Percentiles rank a stretch among this genome's conserved stretches.
Conservation (phyloP, 2,797 vertebrate species). For the Phrynocephalus guinanensis region DNA sequence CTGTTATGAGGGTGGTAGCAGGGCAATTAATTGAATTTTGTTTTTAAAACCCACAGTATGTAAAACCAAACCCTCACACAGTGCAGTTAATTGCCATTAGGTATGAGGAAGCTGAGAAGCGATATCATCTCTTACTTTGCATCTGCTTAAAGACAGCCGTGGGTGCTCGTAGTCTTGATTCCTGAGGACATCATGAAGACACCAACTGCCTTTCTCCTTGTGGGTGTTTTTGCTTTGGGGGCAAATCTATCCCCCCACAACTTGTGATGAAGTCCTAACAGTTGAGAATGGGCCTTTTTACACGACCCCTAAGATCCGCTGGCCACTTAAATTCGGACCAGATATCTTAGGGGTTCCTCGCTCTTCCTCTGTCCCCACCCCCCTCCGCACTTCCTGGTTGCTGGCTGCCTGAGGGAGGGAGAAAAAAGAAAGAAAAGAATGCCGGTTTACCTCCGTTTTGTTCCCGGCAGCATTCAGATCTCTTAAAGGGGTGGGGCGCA, state of each 20-base stretch:
- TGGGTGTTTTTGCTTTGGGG: slow-evolving; percentile 4
- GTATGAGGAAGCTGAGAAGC: background rate
- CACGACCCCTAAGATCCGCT: no score
- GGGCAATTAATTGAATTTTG: background rate
- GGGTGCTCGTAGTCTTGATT: background rate
- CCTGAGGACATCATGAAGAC: background rate
- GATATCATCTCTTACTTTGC: background rate
- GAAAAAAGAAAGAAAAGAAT: no score
- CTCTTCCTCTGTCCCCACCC: no score
- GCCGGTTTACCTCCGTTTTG: no score
- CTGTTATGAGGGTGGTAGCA: background rate
- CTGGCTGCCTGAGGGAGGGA: no score
- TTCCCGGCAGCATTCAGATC: no score
- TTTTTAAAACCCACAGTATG: background rate
- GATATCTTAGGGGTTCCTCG: no score
- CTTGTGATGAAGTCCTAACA: background rate
- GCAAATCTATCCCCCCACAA: background rate
- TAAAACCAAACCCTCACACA: background rate
- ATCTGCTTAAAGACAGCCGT: background rate
- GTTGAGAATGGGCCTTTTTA: no score
- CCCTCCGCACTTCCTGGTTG: no score
- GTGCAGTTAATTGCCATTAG: background rate
- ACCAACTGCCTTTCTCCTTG: background rate
- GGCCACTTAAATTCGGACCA: no score
- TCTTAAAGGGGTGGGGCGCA: no score